These are phyloP conservation scores for Rattus norvegicus DNA, from an alignment of 2,113 vertebrate genomes.

Conservation along the genomic window DNA sequence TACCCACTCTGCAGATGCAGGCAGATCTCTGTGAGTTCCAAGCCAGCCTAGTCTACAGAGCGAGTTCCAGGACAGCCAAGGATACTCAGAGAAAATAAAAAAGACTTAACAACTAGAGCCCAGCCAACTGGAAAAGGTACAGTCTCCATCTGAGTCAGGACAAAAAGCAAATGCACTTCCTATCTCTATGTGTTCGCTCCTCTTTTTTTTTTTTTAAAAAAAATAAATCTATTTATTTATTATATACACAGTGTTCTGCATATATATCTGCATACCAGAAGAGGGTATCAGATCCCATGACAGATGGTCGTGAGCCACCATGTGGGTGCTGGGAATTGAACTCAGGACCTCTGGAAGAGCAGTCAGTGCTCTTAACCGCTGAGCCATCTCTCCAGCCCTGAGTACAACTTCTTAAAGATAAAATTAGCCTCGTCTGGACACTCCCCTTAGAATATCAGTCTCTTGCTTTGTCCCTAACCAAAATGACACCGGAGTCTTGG, in stretches of 20 bases:
- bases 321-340: too few species aligned
- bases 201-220: not conserved
- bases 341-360: too few species aligned
- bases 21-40: not conserved
- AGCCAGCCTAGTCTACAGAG: not conserved
- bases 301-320: too few species aligned
- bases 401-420: not conserved
- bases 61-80: not conserved
- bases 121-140: not conserved
- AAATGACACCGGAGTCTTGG: conserved; percentile 1
- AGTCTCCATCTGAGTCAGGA: not conserved
- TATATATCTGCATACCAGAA: too few species aligned
- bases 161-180: not conserved
- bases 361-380: too few species aligned
- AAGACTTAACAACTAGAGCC: not conserved
- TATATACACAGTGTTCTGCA: too few species aligned
- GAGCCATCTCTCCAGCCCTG: too few species aligned
- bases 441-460: not conserved
- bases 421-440: not conserved
- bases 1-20: not conserved
- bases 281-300: too few species aligned
- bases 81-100: not conserved
- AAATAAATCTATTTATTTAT: too few species aligned
- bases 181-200: not conserved
- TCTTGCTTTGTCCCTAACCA: not conserved